These are phyloP conservation scores for Trachemys scripta DNA, from an alignment of 2,113 vertebrate genomes.

Conservation along the genomic window DNA sequence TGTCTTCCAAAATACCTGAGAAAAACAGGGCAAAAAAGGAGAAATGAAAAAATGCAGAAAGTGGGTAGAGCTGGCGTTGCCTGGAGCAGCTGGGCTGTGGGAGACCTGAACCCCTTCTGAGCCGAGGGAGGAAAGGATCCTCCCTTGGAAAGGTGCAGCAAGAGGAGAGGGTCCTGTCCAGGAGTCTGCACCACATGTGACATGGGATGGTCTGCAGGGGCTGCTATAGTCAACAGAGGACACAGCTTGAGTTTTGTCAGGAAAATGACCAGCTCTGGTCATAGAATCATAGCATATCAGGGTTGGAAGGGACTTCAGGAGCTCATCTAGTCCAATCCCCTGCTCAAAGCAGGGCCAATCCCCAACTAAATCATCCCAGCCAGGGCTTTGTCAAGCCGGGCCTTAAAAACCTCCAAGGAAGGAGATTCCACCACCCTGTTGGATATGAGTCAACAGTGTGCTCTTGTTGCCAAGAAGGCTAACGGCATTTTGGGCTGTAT, in stretches of 20 bases:
- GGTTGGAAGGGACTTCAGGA: too few species aligned
- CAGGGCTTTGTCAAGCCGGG: too few species aligned
- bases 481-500: too few species aligned
- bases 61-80: neutral
- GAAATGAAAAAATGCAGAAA: neutral
- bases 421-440: too few species aligned
- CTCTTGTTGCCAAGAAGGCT: too few species aligned
- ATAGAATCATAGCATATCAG: too few species aligned
- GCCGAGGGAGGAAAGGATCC: neutral
- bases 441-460: too few species aligned
- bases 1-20: neutral
- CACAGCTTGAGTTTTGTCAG: neutral
- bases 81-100: neutral
- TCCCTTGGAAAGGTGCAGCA: neutral
- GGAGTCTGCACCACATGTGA: neutral
- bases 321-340: too few species aligned
- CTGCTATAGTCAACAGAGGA: neutral
- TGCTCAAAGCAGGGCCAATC: too few species aligned
- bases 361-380: too few species aligned
- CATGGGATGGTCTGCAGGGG: neutral
- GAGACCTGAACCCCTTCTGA: neutral
- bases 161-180: neutral
- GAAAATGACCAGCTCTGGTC: neutral
- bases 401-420: too few species aligned
- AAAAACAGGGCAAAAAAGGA: neutral